These are phyloP conservation scores for Gobius niger DNA, from an alignment of 2,113 vertebrate genomes.

Conservation along the genomic window DNA sequence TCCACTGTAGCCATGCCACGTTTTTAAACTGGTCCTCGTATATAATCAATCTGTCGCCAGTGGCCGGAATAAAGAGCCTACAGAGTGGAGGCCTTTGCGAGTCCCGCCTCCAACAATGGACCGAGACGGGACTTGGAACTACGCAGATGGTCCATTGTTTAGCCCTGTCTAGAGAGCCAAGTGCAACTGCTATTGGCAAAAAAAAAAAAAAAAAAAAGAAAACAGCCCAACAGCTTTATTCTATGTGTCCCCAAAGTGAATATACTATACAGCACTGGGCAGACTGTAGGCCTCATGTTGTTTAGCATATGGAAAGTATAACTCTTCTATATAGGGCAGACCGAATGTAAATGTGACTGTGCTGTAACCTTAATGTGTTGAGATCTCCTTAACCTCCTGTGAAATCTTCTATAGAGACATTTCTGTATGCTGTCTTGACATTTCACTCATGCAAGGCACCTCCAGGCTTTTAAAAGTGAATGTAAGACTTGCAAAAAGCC, in stretches of 20 bases:
- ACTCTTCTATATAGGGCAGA: background rate
- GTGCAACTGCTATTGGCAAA: background rate
- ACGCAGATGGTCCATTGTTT: slow-evolving; percentile 12
- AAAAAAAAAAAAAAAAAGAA: background rate
- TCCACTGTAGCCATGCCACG: too few species aligned
- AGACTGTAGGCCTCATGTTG: background rate
- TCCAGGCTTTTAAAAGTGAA: background rate
- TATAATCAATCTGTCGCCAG: background rate
- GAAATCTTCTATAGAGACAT: background rate
- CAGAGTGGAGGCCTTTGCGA: slow-evolving; percentile 3
- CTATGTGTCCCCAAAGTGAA: slow-evolving; percentile 3
- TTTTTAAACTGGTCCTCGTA: background rate
- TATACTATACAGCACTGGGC: background rate
- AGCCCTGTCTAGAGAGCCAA: background rate
- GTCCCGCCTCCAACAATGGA: background rate
- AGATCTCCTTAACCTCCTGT: background rate
- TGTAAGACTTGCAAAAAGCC: too few species aligned
- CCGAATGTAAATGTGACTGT: background rate
- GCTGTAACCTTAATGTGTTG: background rate
- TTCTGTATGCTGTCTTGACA: background rate
- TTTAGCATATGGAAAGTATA: background rate
- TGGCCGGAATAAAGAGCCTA: background rate
- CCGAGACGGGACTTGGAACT: background rate
- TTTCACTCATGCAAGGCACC: slow-evolving; percentile 2
- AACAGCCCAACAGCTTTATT: slow-evolving; percentile 1